Base-by-base conservation (phyloP, 2,888 invertebrate species). In the Cephus sareptanus region DNA sequence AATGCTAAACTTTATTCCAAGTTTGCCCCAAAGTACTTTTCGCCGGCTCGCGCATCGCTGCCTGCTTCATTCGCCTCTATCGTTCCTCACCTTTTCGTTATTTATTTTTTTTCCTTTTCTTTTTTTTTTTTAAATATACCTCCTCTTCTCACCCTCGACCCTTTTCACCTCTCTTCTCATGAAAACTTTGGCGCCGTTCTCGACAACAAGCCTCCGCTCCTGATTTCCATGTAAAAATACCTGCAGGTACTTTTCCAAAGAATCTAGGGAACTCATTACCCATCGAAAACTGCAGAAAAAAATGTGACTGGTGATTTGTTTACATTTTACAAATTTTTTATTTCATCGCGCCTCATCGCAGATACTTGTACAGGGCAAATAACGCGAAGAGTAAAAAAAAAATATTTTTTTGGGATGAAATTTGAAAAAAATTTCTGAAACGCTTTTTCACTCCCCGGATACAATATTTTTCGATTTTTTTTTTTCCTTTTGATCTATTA, bases 1-100 rank as follows among this genome's bases (percentile, higher is more conserved):
- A 86, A 83, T 77, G 75, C 79, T 68, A 79, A 85, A 85, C 85
- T 85, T 85, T 86, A 81, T 83, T 81, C 77, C 37, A 79, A 79
- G 70, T 79, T 76, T 75, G 56, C 56, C 37, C 74, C 74, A 34
- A 71, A 69, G 30, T 69, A 35, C 77, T 33, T 68, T 74, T 34
- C 34, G 71, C 71, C 23, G 31, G 71, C 71, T 34, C 15, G 71
- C 12, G 71, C 71, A 23, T 71, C 9, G 75, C 30, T 70, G 33
- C 71, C n/a, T 23, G 35, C 69, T 31, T 34, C 75, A 2, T 33
- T 76, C 31, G 33, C 33, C 15, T 40, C 40, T 33, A 13, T 56
- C 40, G 37, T 34, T n/a, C 70, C 70, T 69, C 35, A 34, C 75
- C n/a, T 37, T n/a, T 37, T 35, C 23, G n/a, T 37, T 74, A 35